These are phyloP conservation scores for Daboia siamensis DNA, from an alignment of 2,113 vertebrate species.

Conservation along the genomic window DNA sequence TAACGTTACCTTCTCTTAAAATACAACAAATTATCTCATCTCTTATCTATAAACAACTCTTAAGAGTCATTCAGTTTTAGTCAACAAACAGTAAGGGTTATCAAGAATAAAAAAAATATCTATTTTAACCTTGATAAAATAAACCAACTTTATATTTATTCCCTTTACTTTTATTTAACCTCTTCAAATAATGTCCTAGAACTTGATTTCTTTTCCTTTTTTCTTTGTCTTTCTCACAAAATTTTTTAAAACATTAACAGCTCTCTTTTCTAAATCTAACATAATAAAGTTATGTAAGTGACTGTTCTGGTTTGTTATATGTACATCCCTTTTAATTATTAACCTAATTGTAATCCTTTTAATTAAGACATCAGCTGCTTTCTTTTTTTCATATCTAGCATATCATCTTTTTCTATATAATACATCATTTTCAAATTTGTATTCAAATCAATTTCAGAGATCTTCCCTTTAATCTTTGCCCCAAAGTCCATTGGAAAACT, in stretches of 20 bases:
- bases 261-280: not conserved
- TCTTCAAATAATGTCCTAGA: not conserved
- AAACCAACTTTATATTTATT: not conserved
- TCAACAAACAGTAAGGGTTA: not conserved
- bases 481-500: not conserved
- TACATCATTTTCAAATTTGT: not conserved
- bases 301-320: not conserved
- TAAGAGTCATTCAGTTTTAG: not conserved
- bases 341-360: not conserved
- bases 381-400: not conserved
- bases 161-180: not conserved
- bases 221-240: not conserved
- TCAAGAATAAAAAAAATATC: not conserved
- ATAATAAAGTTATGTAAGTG: not conserved
- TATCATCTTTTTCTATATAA: not conserved
- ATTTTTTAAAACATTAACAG: not conserved
- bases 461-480: not conserved
- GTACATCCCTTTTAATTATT: not conserved
- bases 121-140: not conserved
- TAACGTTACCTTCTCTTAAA: not conserved
- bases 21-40: not conserved
- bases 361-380: not conserved
- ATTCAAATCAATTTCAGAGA: not conserved
- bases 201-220: not conserved
- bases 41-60: not conserved